Evolutionary conservation across 2,113 vertebrate genomes (phyloP), one percentile per base, ranked within the genome.

Genomic region (Euleptes europaea): DNA sequence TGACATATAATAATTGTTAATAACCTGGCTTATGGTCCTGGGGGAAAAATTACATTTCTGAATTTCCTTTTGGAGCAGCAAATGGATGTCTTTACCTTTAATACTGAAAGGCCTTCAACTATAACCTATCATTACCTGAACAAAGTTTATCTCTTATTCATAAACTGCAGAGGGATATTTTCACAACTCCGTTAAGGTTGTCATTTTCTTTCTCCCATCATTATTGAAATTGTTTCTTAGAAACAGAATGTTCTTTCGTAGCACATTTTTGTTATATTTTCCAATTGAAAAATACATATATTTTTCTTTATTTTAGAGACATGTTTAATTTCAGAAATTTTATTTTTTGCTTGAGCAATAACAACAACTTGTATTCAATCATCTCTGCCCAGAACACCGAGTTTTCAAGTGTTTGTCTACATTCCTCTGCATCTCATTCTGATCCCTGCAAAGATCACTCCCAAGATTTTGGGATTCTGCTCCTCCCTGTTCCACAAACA

Each of bases 111-210:
- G 81, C 80, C 85, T 89, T 92, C 91, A 91, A 63, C n/a, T 70
- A 38, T 86, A 85, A 78, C 81, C 85, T 92, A 78, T 86, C 85
- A 85, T 88, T 91, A 88, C 82, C 17, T 80, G 83, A 89, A 91
- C 88, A 84, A 90, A 89, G 74, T 92, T 92, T 93, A 90, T 93
- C 84, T 89, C 88, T 90, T 91, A 90, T 92, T 91, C 89, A 91
- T 91, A 93, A 90, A 70, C 85, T 92, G 82, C 82, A 90, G 84
- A 85, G 87, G 88, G 84, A 88, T 88, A 82, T 83, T 92, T 92
- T 89, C 47, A 47, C 63, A 54, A 35, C 33, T 72, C 42, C 67
- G 69, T 74, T 70, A 77, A 75, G 12, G n/a, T n/a, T 69, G 49
- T 67, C 57, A 76, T 31, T 6, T 42, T 14, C 12, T 0, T 13